A percentile compares a stretch with the other conserved stretches of the same genome.
These are phyloP conservation scores for Acheta domesticus DNA, from an alignment of 2,888 invertebrate species.

Conservation along the genomic window DNA sequence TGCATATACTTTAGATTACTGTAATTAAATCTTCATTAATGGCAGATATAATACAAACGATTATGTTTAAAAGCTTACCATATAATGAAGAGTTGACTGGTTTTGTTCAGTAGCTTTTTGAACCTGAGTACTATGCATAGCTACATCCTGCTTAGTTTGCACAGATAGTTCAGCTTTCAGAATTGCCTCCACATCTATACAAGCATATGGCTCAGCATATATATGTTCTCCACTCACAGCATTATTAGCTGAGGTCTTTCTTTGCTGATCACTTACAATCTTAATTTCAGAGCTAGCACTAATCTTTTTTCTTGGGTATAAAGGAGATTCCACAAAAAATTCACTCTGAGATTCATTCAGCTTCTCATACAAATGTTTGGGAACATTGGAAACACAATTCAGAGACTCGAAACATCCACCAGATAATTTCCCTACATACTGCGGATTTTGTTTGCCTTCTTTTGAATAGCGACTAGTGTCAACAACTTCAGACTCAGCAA, in stretches of 20 bases:
- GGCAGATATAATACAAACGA: no score
- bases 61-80: slow-evolving; percentile 30
- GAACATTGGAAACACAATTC: slow-evolving; percentile 42
- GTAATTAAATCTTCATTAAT: no score
- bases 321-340: slow-evolving; percentile 27
- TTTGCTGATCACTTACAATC: neutral
- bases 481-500: neutral
- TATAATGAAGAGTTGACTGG: slow-evolving; percentile 35
- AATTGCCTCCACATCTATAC: slow-evolving; percentile 21
- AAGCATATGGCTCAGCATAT: slow-evolving; percentile 58
- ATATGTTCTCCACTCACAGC: slow-evolving; percentile 54
- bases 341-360: slow-evolving; percentile 29
- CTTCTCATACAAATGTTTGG: slow-evolving; percentile 32
- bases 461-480: neutral
- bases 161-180: neutral
- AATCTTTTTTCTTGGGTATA: neutral
- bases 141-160: neutral
- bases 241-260: slow-evolving; percentile 27
- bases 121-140: neutral
- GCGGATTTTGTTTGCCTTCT: neutral
- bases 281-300: neutral
- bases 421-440: slow-evolving; percentile 33
- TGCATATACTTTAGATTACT: no score
- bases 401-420: slow-evolving; percentile 48
- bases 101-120: neutral